Base-by-base conservation (phyloP, 2,797 vertebrate genomes). In the Otus scops region DNA sequence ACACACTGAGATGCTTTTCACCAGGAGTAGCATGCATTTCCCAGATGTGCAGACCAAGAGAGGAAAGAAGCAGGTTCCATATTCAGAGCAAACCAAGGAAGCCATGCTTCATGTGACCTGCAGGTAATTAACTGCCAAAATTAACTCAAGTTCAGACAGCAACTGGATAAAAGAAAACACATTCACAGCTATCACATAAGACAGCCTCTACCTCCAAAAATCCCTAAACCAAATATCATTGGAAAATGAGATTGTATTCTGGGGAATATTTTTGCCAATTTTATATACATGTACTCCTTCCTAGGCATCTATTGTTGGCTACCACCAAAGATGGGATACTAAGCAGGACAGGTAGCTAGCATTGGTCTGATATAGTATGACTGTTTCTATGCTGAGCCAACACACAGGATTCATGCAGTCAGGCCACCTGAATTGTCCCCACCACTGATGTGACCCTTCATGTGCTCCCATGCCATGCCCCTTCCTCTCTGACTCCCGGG, bases 301-400 rank as follows among this genome's bases (percentile, higher is more conserved):
- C 41, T 54, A 50, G 50, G 39, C 6, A 16, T 45, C 28, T 68
- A 8, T 10, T 24, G 7, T 2, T 88, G n/a, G 20, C 65, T 78
- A 10, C n/a, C 13, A 27, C 32, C n/a, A 28, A 36, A 61, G 34
- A n/a, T 32, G 27, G 48, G 34, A 34, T 23, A 36, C 3, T 22
- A 48, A 63, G 38, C 0, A 0, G 47, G 16, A 38, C 3, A 53
- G 24, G 30, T 34, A 15, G 9, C 14, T 38, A 23, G 26, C 27
- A 8, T 1, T 51, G 28, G 32, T n/a, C 73, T 67, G 76, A 34
- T 36, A 34, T 1, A 26, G 13, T 13, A 19, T 17, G 57, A 39
- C 14, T 53, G 28, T 41, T 79, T 9, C n/a, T 34, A 3, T 30
- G 34, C 21, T 30, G 28, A 77, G 13, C 64, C 48, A 48, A 27